phyloP scores from a whole-genome alignment of 1,140 invertebrate species.

The Hycleus phaleratus region DNA sequence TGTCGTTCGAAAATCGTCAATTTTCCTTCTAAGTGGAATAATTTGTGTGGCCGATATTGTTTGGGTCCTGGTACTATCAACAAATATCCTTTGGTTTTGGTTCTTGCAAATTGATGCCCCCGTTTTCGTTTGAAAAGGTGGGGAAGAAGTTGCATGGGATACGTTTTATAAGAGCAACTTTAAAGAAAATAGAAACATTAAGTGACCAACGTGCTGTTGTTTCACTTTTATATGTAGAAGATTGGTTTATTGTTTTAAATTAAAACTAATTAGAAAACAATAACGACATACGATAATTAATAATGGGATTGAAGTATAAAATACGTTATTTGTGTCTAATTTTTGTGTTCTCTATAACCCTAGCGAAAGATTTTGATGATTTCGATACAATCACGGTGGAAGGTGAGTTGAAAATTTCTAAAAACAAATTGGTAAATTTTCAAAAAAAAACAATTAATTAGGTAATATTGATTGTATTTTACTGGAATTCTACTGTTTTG shows the following conservation, averaged over 20 bases:
- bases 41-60: background rate
- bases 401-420: slow-evolving; percentile 13
- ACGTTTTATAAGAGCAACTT: slow-evolving; percentile 36
- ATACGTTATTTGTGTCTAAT: slow-evolving; percentile 17
- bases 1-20: too few species aligned
- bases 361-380: slow-evolving; percentile 13
- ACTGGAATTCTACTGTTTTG: too few species aligned
- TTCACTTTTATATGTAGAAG: slow-evolving; percentile 6
- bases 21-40: background rate
- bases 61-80: background rate
- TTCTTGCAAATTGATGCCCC: background rate
- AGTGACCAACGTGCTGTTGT: slow-evolving; percentile 14
- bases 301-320: slow-evolving; percentile 20
- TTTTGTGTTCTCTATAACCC: slow-evolving; percentile 17
- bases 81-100: background rate
- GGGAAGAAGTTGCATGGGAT: slow-evolving; percentile 26
- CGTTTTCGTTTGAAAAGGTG: slow-evolving; percentile 1
- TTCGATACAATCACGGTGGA: slow-evolving; percentile 21
- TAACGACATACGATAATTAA: background rate
- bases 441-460: background rate
- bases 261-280: background rate
- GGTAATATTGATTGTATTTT: background rate
- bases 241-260: slow-evolving; percentile 3
- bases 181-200: slow-evolving; percentile 30
- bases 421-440: too few species aligned